Evolutionary conservation across 2,113 vertebrate genomes (phyloP).

Genomic region (Dolichallabes microphthalmus): DNA sequence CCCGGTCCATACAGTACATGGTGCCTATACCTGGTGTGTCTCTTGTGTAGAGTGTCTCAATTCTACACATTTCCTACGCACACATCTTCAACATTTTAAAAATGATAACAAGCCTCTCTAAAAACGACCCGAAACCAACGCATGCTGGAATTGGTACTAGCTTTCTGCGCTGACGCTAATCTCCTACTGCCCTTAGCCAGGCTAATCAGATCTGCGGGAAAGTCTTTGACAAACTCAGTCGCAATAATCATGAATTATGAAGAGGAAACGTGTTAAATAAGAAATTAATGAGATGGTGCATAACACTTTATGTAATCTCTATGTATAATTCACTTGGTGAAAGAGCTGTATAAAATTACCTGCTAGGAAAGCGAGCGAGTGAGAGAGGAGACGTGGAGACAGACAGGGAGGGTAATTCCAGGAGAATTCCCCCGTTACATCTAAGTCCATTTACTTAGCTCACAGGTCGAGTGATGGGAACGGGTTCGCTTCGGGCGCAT

Average conservation of each 20-base stretch:
- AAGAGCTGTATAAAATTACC: conserved; percentile 54
- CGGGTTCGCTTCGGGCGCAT: background rate
- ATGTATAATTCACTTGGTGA: conserved; percentile 56
- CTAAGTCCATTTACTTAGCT: conserved; percentile 32
- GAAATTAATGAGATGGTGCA: conserved; percentile 58
- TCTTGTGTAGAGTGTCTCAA: background rate
- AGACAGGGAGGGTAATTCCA: conserved; percentile 10
- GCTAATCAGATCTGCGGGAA: conserved; percentile 48
- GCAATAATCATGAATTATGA: conserved; percentile 58
- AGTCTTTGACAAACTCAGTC: conserved; percentile 40
- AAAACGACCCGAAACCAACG: background rate
- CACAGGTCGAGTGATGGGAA: conserved; percentile 5
- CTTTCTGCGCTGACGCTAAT: background rate
- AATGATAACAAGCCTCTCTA: background rate
- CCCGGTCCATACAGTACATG: background rate
- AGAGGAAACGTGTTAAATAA: conserved; percentile 55
- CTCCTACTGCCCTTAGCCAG: conserved; percentile 7
- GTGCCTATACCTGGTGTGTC: background rate
- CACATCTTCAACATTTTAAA: background rate
- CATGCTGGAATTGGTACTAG: background rate
- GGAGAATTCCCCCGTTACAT: conserved; percentile 28
- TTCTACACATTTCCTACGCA: background rate
- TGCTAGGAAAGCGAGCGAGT: conserved; percentile 19
- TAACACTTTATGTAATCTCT: conserved; percentile 57
- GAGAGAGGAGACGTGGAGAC: background rate